Percentiles rank a stretch among this genome's conserved stretches.
phyloP scores from a whole-genome alignment of 2,797 vertebrate genomes.

The Channallabes apus region DNA sequence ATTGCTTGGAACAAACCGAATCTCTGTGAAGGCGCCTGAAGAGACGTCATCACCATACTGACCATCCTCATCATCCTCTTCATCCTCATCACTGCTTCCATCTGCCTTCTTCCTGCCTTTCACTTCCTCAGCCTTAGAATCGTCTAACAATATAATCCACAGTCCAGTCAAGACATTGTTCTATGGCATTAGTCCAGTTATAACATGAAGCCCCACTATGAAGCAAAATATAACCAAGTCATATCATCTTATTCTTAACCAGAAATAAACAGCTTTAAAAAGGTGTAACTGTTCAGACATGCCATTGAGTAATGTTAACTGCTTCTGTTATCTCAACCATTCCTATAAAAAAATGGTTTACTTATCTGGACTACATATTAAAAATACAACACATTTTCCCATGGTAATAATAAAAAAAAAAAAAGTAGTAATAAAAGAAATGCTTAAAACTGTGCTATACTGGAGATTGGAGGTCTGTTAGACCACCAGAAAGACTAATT shows the following conservation, averaged over 20 bases:
- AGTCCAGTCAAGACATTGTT: neutral
- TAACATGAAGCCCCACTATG: neutral
- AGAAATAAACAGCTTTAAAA: neutral
- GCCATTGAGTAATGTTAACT: neutral
- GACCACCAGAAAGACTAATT: constrained; percentile 28
- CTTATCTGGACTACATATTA: no score
- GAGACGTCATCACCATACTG: constrained; percentile 76
- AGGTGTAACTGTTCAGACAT: neutral
- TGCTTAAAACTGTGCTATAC: neutral
- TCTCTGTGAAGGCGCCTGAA: constrained; percentile 81
- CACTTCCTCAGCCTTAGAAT: constrained; percentile 20
- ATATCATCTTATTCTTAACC: neutral
- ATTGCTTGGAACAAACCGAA: constrained; percentile 89
- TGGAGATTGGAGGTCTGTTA: constrained; percentile 22
- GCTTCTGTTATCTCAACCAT: neutral
- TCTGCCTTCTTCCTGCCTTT: constrained; percentile 35
- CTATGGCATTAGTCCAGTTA: neutral
- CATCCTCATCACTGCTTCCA: constrained; percentile 60
- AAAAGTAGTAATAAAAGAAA: neutral
- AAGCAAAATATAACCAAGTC: neutral
- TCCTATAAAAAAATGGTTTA: neutral
- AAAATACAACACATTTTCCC: no score
- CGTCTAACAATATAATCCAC: constrained; percentile 40
- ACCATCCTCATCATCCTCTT: constrained; percentile 73
- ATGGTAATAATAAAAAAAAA: neutral